A percentile compares a stretch with the other conserved stretches of the same genome.
phyloP scores from a whole-genome alignment of 2,888 invertebrate genomes.

The Tetrapedia diversipes region DNA sequence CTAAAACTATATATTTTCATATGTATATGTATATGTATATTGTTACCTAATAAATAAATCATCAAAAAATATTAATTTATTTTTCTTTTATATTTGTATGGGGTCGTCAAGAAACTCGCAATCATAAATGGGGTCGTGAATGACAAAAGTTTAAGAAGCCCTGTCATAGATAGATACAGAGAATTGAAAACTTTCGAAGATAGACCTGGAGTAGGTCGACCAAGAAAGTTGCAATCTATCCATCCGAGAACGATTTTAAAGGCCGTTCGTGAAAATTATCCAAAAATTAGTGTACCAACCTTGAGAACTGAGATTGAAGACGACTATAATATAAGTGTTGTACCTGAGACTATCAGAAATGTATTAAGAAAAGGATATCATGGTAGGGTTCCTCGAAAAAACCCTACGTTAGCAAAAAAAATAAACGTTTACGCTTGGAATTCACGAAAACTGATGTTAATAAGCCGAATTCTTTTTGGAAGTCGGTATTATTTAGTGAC shows the following conservation, averaged over 20 bases:
- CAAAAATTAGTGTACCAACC: neutral
- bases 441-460: neutral
- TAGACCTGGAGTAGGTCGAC: too few species aligned
- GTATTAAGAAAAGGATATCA: neutral
- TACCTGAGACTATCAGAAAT: constrained; percentile 4
- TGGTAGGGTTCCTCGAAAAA: neutral
- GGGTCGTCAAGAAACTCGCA: too few species aligned
- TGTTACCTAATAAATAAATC: too few species aligned
- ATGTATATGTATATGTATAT: too few species aligned
- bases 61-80: too few species aligned
- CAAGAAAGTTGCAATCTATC: constrained; percentile 1
- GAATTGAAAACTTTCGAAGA: neutral
- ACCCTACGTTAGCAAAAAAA: too few species aligned
- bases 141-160: too few species aligned
- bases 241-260: neutral
- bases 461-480: neutral
- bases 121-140: too few species aligned
- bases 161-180: too few species aligned
- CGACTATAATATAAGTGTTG: neutral
- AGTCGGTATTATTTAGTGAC: neutral
- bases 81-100: too few species aligned
- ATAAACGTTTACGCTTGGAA: neutral
- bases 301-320: neutral
- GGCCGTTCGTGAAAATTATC: neutral
- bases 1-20: too few species aligned